phyloP scores from a whole-genome alignment of 2,888 invertebrate genomes.

The Chrysolina haemoptera region DNA sequence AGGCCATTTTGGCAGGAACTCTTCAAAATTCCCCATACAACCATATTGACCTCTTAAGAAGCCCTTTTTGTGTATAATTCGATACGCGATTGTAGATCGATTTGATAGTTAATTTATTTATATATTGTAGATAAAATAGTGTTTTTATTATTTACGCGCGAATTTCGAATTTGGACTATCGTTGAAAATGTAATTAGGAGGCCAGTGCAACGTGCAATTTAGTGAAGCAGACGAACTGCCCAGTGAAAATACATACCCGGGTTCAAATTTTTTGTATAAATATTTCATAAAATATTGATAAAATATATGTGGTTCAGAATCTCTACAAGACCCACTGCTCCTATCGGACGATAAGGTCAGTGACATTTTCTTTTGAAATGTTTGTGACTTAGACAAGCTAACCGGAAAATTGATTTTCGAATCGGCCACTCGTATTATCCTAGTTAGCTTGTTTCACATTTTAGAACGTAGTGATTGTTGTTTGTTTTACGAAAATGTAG shows the following conservation, averaged over 20 bases:
- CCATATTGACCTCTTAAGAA: slow-evolving; percentile 69
- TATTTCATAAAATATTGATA: slow-evolving; percentile 50
- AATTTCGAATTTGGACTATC: slow-evolving; percentile 55
- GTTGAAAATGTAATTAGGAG: slow-evolving; percentile 61
- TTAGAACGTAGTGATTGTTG: slow-evolving; percentile 44
- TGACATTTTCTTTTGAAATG: slow-evolving; percentile 60
- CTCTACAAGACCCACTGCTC: slow-evolving; percentile 47
- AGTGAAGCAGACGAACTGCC: slow-evolving; percentile 57
- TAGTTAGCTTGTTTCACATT: slow-evolving; percentile 54
- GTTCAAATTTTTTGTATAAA: slow-evolving; percentile 61
- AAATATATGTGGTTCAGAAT: slow-evolving; percentile 43
- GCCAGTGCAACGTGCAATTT: slow-evolving; percentile 63
- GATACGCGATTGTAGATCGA: slow-evolving; percentile 65
- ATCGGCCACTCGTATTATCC: slow-evolving; percentile 46
- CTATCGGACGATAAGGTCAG: slow-evolving; percentile 58
- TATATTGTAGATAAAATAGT: slow-evolving; percentile 69
- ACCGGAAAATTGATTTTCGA: slow-evolving; percentile 47
- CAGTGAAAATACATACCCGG: slow-evolving; percentile 56
- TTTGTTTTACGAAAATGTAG: slow-evolving; percentile 48
- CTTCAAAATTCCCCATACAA: slow-evolving; percentile 63
- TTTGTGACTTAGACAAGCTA: slow-evolving; percentile 53
- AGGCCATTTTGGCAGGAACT: slow-evolving; percentile 61
- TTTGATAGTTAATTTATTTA: slow-evolving; percentile 71
- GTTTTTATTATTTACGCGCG: slow-evolving; percentile 61
- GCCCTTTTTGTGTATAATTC: slow-evolving; percentile 66